Conservation (phyloP, 2,797 vertebrate species). For the Borostomias antarcticus region DNA sequence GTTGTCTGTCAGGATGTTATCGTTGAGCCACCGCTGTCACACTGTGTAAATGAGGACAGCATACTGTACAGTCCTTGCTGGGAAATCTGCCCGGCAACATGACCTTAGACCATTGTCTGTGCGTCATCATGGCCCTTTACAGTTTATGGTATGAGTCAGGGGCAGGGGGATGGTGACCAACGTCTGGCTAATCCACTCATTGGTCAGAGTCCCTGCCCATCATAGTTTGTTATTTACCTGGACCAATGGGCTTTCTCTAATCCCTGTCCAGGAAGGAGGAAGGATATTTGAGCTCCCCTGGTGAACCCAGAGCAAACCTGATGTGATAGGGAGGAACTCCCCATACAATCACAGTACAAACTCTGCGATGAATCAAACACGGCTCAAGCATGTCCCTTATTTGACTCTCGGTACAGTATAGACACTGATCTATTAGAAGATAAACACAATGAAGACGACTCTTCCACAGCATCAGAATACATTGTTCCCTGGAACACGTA, state of each 20-base stretch:
- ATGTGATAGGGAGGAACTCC: conserved; percentile 28
- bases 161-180: background rate
- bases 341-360: too few species aligned
- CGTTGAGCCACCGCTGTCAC: too few species aligned
- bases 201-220: conserved; percentile 16
- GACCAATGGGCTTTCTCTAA: conserved; percentile 6
- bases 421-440: too few species aligned
- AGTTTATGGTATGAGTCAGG: conserved; percentile 13
- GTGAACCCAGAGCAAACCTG: conserved; percentile 14
- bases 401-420: too few species aligned
- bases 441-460: too few species aligned
- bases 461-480: too few species aligned
- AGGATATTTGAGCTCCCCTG: conserved; percentile 11
- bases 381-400: too few species aligned
- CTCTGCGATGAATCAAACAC: too few species aligned
- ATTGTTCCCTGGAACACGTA: too few species aligned
- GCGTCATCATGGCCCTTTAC: background rate
- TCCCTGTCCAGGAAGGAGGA: conserved; percentile 22
- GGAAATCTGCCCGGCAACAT: background rate
- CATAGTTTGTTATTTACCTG: background rate
- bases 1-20: too few species aligned
- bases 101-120: background rate
- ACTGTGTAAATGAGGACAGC: background rate
- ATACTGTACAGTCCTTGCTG: too few species aligned
- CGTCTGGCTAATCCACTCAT: background rate